These are phyloP conservation scores for Micronycteris hirsuta DNA, from an alignment of 2,113 vertebrate species.

Conservation along the genomic window DNA sequence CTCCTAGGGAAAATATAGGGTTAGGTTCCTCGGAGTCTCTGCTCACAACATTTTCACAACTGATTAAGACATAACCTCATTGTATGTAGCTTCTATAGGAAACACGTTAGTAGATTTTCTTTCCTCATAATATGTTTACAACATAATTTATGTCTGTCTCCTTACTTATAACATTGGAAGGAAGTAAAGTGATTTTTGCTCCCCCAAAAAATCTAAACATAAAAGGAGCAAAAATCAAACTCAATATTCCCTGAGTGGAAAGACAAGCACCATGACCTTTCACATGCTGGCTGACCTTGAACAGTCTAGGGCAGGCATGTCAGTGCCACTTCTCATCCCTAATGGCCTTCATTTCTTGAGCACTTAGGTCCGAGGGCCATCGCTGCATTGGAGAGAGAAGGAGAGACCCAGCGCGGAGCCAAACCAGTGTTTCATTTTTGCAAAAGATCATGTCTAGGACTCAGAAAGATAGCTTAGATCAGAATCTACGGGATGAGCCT, in stretches of 20 bases:
- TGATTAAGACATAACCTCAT: neutral
- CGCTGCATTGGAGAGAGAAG: neutral
- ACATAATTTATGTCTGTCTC: neutral
- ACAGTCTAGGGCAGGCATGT: neutral
- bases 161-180: neutral
- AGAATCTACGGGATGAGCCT: conserved; percentile 28
- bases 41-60: neutral
- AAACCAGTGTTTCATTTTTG: neutral
- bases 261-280: conserved; percentile 6
- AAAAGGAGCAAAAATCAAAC: neutral
- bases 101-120: conserved; percentile 29
- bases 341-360: neutral
- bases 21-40: neutral
- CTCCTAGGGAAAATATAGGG: neutral
- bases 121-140: neutral
- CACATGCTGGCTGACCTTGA: neutral
- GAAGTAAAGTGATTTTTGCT: conserved; percentile 22
- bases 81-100: conserved; percentile 14
- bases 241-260: conserved; percentile 7
- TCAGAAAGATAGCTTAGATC: conserved; percentile 36
- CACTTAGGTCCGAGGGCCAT: neutral
- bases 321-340: neutral
- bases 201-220: conserved; percentile 6
- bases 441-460: conserved; percentile 21
- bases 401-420: neutral